Evolutionary conservation across 2,797 vertebrate species (phyloP).

Genomic region (Macroramphosus scolopax): DNA sequence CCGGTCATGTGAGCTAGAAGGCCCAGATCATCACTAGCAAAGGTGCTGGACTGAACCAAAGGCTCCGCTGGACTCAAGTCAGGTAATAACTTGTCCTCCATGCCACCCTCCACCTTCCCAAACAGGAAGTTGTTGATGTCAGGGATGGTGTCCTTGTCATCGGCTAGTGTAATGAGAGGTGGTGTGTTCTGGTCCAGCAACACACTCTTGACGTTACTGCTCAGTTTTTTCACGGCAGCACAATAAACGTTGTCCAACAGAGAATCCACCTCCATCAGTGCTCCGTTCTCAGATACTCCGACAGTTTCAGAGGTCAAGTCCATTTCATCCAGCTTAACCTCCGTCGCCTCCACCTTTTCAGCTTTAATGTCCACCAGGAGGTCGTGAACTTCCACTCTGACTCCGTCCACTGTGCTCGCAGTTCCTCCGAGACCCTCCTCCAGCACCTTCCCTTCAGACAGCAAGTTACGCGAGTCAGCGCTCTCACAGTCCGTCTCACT

Average conservation of each 20-base stretch:
- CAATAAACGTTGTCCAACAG: slow-evolving; percentile 91
- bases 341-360: slow-evolving; percentile 97
- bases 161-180: slow-evolving; percentile 90
- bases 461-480: slow-evolving; percentile 79
- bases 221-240: slow-evolving; percentile 89
- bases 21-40: slow-evolving; percentile 82
- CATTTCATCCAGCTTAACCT: slow-evolving; percentile 94
- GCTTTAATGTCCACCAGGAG: slow-evolving; percentile 96
- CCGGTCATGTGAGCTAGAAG: slow-evolving; percentile 85
- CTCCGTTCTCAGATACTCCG: slow-evolving; percentile 82
- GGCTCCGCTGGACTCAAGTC: slow-evolving; percentile 83
- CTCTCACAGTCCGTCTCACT: slow-evolving; percentile 92
- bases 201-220: slow-evolving; percentile 59
- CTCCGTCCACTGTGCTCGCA: slow-evolving; percentile 75
- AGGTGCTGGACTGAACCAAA: slow-evolving; percentile 79
- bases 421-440: slow-evolving; percentile 69
- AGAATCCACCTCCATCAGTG: slow-evolving; percentile 89
- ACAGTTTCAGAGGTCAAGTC: slow-evolving; percentile 89
- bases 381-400: slow-evolving; percentile 89
- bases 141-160: slow-evolving; percentile 87
- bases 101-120: slow-evolving; percentile 77
- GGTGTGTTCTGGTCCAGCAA: slow-evolving; percentile 80
- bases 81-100: slow-evolving; percentile 85
- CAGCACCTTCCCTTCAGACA: slow-evolving; percentile 81
- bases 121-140: slow-evolving; percentile 85